Evolutionary conservation across 2,888 invertebrate genomes (phyloP).

Genomic region (Caenorhabditis becei): DNA sequence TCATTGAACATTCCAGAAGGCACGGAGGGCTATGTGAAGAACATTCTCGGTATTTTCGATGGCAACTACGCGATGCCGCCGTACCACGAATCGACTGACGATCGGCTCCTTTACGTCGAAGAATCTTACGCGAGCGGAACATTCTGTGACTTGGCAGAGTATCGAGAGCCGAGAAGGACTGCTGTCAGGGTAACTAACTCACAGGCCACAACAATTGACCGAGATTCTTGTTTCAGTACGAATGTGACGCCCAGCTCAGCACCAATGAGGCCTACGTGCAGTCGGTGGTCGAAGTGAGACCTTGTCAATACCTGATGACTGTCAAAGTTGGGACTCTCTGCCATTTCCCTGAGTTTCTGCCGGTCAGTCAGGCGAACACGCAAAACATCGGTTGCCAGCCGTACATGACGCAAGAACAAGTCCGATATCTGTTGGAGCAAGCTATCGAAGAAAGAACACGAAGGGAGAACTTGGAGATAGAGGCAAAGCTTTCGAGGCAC

Average conservation of each 20-base stretch:
- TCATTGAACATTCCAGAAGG: slow-evolving; percentile 45
- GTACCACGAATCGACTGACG: slow-evolving; percentile 43
- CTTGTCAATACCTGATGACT: slow-evolving; percentile 58
- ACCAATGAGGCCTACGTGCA: slow-evolving; percentile 55
- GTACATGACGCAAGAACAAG: slow-evolving; percentile 14
- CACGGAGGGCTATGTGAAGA: slow-evolving; percentile 41
- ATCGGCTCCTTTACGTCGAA: slow-evolving; percentile 56
- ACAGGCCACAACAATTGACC: not conserved
- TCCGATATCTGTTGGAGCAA: slow-evolving; percentile 21
- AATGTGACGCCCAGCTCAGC: slow-evolving; percentile 52
- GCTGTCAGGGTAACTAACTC: slow-evolving; percentile 45
- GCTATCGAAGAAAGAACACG: slow-evolving; percentile 1
- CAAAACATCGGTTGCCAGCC: slow-evolving; percentile 42
- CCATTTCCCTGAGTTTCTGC: slow-evolving; percentile 33
- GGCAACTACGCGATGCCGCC: slow-evolving; percentile 54
- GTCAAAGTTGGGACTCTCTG: slow-evolving; percentile 61
- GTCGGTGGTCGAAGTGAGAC: slow-evolving; percentile 46
- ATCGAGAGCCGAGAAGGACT: slow-evolving; percentile 32
- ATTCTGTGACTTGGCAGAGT: slow-evolving; percentile 42
- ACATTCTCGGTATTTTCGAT: slow-evolving; percentile 60
- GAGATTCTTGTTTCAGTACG: slow-evolving; percentile 61
- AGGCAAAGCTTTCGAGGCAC: not conserved
- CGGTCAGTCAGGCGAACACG: slow-evolving; percentile 32
- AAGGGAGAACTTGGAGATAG: not conserved
- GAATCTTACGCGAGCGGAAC: slow-evolving; percentile 51